A percentile compares a stretch with the other conserved stretches of the same genome.
phyloP scores from a whole-genome alignment of 2,888 invertebrate species.

The Caenorhabditis plicata region DNA sequence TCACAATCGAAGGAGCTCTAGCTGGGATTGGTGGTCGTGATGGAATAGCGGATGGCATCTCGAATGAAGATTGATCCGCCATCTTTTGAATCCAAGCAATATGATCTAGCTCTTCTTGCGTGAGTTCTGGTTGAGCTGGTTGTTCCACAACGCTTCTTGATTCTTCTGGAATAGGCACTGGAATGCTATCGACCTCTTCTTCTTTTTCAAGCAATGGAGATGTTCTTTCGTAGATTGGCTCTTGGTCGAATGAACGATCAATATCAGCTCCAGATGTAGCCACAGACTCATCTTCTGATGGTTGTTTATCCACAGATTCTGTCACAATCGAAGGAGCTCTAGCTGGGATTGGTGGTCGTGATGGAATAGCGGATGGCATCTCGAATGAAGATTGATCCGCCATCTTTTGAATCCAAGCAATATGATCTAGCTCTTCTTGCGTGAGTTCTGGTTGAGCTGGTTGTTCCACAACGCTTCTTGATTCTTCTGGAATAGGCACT shows the following conservation, averaged over 20 bases:
- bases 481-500: no score
- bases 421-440: no score
- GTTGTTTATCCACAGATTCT: conserved; percentile 15
- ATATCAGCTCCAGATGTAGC: no score
- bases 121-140: conserved; percentile 29
- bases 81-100: conserved; percentile 33
- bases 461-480: no score
- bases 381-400: no score
- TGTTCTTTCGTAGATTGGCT: conserved; percentile 7
- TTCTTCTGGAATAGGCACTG: conserved; percentile 13
- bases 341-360: conserved; percentile 2
- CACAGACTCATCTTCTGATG: no score
- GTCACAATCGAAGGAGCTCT: conserved; percentile 6
- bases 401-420: no score
- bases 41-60: conserved; percentile 12
- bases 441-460: no score
- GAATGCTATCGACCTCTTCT: conserved; percentile 11
- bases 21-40: conserved; percentile 2
- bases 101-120: conserved; percentile 38
- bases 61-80: conserved; percentile 36
- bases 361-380: no score
- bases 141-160: conserved; percentile 36
- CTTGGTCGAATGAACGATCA: conserved; percentile 26
- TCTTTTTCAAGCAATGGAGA: conserved; percentile 11
- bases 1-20: conserved; percentile 5